Conservation (phyloP, 37 sponge, comb jelly and placozoan genomes). For the Trichoplax adhaerens region DNA sequence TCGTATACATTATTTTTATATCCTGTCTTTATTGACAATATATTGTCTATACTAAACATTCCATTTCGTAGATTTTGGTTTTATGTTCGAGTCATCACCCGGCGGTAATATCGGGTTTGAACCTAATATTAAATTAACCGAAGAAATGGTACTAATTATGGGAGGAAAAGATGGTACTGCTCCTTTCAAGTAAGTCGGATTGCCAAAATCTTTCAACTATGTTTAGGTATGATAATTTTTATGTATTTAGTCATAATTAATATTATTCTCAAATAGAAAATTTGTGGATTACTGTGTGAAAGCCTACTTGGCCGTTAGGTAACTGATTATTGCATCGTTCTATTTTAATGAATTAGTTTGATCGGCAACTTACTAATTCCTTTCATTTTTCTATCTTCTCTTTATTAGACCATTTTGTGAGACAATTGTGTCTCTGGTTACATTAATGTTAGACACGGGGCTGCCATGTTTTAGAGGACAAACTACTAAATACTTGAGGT, state of each 20-base stretch:
- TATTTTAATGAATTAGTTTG: conserved; percentile 7
- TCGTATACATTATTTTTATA: not conserved
- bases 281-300: conserved; percentile 71
- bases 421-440: conserved; percentile 72
- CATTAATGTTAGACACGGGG: conserved; percentile 86
- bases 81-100: conserved; percentile 95
- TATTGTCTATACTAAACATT: too few species aligned
- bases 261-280: not conserved
- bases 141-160: conserved; percentile 93
- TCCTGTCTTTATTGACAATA: not conserved
- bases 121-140: conserved; percentile 83
- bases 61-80: conserved; percentile 70
- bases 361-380: not conserved
- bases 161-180: conserved; percentile 43
- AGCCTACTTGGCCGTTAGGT: conserved; percentile 74
- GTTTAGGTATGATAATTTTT: too few species aligned
- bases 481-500: conserved; percentile 16
- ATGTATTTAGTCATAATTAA: too few species aligned
- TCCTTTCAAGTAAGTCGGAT: conserved; percentile 15
- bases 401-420: conserved; percentile 56
- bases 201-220: too few species aligned
- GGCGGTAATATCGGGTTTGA: conserved; percentile 98
- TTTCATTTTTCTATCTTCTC: not conserved
- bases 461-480: conserved; percentile 94
- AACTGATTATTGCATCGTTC: not conserved